Evolutionary conservation across 2,113 vertebrate genomes (phyloP), one percentile per base, ranked within the genome.

Genomic region (Pyxicephalus adspersus): DNA sequence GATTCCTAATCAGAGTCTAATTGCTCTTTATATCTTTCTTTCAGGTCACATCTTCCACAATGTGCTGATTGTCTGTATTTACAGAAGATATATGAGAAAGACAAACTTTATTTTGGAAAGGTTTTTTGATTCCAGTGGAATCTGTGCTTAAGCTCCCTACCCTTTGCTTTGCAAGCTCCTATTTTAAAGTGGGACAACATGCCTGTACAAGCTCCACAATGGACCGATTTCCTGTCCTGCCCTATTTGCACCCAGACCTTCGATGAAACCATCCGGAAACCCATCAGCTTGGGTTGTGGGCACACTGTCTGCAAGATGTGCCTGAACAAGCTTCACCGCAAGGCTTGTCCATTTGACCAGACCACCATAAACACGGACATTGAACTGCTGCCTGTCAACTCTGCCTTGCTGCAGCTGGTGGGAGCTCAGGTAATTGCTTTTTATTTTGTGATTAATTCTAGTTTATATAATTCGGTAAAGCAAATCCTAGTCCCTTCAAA

Each of bases 231-330:
- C 90, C 94, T 99, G 86, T 95, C 96, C 93, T 99, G 97, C 92
- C 97, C 97, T 0, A 99, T 99, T 94, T 99, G 97, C 95, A 98
- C 96, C 86, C 97, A 98, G 91, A 99, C 96, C 74, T 99, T 99
- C 74, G 97, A 99, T 75, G 96, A 99, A 92, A 98, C 96, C 0
- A 95, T 98, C 87, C 95, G 97, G 28, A 93, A 97, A 88, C 97
- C 97, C 87, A 99, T 99, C 93, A 98, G 97, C 85, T 89, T 99
- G 90, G 97, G 97, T 67, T 99, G 97, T 17, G 97, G 97, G 86
- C 97, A 99, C 89, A 99, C 97, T 28, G 96, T 99, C 90, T 99
- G 97, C 93, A 98, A 98, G 93, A 98, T 99, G 97, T 99, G 97
- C 93, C 96, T 98, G 89, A 98, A 98, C 91, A 99, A 99, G 91